Evolutionary conservation across 2,113 vertebrate species (phyloP), one percentile per base, ranked within the genome.

Genomic region (Phasianus colchicus): DNA sequence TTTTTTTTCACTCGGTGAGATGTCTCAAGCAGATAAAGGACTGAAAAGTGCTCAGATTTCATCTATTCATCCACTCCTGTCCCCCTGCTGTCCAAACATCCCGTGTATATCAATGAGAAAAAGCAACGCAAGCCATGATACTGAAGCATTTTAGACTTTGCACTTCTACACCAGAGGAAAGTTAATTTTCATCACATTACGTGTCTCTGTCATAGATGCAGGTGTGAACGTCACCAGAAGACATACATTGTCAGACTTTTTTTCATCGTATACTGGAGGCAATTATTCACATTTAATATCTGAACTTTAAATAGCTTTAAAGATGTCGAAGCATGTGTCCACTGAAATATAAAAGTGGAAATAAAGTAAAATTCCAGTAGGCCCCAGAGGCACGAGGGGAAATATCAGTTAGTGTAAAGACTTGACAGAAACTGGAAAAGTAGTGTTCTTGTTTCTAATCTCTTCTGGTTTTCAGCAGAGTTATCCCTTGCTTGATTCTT

Each of bases 231-330:
- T 83, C 85, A 94, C n/a, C 13, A 40, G 72, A 91, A 95, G 95
- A 95, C 64, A 89, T 65, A 67, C 93, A 74, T 86, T 92, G 85
- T 93, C 91, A 71, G 89, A 71, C 94, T 96, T 95, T 89, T 95
- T 92, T 94, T 95, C 89, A 91, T 91, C 72, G 36, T 25, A 36
- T n/a, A 20, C 61, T 88, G 76, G 70, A 93, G 76, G 85, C 89
- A 95, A 96, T 95, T 95, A 91, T 78, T 95, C 94, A 69, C 57
- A 47, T 86, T 95, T 94, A 93, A 92, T 94, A 78, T 71, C 75
- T 91, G 84, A 57, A 89, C 52, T 88, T 95, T 87, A 94, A 94
- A 94, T 89, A 90, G 67, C 75, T 96, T 83, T 91, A 80, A 91
- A 93, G 87, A 89, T 80, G 72, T 91, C 91, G 82, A 87, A 93